These are phyloP conservation scores for Biston betularia DNA, from an alignment of 2,888 invertebrate genomes.

Conservation along the genomic window DNA sequence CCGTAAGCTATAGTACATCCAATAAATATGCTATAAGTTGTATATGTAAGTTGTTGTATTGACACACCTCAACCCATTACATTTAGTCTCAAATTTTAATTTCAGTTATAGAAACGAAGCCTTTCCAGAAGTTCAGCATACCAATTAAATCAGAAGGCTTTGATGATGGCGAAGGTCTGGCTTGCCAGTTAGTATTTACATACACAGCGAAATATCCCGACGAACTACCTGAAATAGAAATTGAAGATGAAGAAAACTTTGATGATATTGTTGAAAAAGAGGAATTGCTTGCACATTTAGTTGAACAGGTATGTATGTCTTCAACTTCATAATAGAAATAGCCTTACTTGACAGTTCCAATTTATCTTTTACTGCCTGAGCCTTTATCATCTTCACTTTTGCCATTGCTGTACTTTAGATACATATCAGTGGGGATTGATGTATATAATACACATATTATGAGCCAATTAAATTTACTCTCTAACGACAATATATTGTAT, in stretches of 20 bases:
- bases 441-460: too few relatives aligned
- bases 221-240: conserved; percentile 92
- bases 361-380: too few relatives aligned
- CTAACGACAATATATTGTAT: too few relatives aligned
- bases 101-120: conserved; percentile 90
- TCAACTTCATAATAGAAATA: not conserved
- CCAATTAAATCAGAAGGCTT: conserved; percentile 93
- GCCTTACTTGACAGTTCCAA: not conserved
- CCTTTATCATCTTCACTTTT: too few relatives aligned
- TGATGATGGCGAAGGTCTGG: conserved; percentile 89
- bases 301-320: conserved; percentile 87
- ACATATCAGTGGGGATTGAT: too few relatives aligned
- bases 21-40: too few relatives aligned
- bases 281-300: conserved; percentile 88
- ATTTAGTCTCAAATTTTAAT: conserved; percentile 8
- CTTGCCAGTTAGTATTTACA: conserved; percentile 92
- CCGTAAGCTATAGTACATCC: not conserved
- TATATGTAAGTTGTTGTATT: too few relatives aligned
- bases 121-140: conserved; percentile 92
- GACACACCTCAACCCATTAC: too few relatives aligned
- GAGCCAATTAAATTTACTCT: too few relatives aligned
- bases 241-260: conserved; percentile 92
- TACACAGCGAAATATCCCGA: conserved; percentile 96
- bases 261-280: conserved; percentile 89
- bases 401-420: too few relatives aligned